Evolutionary conservation across 1,140 invertebrate genomes (phyloP).

Genomic region (Apis florea): DNA sequence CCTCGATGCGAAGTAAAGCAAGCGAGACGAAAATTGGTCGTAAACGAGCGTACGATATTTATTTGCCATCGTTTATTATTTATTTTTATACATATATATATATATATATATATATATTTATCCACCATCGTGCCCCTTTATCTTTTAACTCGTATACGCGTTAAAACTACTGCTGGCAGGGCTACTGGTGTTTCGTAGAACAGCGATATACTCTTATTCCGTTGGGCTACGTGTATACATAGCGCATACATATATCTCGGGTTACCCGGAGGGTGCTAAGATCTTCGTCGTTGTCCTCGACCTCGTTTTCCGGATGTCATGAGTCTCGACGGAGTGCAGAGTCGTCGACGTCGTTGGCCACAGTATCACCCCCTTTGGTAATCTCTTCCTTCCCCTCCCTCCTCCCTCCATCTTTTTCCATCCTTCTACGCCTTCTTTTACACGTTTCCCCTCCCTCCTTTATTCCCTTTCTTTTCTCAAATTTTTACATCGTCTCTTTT

Average conservation of each 20-base stretch:
- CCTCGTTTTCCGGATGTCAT: constrained; percentile 56
- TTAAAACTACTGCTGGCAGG: too few relatives aligned
- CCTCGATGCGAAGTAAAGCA: too few relatives aligned
- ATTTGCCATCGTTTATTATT: too few relatives aligned
- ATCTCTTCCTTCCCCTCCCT: constrained; percentile 13
- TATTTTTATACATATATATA: background rate
- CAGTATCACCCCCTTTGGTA: constrained; percentile 19
- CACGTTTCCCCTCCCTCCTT: background rate
- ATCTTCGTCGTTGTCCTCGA: constrained; percentile 57
- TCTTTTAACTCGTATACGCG: too few relatives aligned
- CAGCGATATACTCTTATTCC: constrained; percentile 33
- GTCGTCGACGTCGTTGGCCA: constrained; percentile 29
- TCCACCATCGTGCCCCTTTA: too few relatives aligned
- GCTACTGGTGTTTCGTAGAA: background rate
- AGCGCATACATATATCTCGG: background rate
- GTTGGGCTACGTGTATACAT: background rate
- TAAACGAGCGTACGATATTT: too few relatives aligned
- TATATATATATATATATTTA: background rate
- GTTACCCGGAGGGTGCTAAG: constrained; percentile 33
- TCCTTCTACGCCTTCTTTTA: background rate
- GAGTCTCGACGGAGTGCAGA: constrained; percentile 51
- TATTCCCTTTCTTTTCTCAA: background rate
- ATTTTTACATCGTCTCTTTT: background rate
- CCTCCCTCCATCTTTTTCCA: background rate
- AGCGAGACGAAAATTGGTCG: too few relatives aligned